Conservation (phyloP, 2,797 vertebrate species). For the Megaceryle alcyon region DNA sequence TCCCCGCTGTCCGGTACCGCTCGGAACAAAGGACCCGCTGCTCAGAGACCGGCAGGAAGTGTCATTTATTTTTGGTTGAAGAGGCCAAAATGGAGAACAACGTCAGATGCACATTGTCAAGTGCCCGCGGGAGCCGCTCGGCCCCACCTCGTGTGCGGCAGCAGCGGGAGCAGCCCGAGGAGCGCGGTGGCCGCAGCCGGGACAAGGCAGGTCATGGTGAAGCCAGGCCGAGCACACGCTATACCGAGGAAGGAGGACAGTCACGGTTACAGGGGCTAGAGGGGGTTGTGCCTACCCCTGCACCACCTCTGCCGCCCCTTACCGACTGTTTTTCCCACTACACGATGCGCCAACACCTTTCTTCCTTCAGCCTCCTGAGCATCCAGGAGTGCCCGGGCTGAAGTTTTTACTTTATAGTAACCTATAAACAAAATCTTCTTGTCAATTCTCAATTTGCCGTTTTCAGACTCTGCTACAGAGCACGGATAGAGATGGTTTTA, state of each 20-base stretch:
- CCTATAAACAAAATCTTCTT: background rate
- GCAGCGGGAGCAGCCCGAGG: background rate
- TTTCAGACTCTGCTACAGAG: background rate
- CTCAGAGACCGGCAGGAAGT: background rate
- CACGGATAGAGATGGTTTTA: background rate
- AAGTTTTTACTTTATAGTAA: background rate
- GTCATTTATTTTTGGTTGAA: background rate
- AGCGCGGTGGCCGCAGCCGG: background rate
- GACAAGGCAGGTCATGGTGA: background rate
- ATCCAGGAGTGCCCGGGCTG: background rate
- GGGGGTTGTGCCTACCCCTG: background rate
- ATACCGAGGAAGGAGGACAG: background rate
- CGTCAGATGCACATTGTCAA: background rate
- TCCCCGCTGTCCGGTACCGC: no score
- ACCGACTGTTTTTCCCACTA: no score
- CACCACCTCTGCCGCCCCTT: fast-evolving
- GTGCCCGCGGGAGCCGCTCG: fast-evolving
- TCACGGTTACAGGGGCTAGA: fast-evolving
- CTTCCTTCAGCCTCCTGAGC: background rate
- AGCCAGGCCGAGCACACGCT: background rate
- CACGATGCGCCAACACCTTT: background rate
- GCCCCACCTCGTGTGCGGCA: background rate
- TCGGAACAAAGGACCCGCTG: background rate
- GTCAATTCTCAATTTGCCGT: background rate
- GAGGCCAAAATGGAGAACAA: background rate